These are phyloP conservation scores for Drymonia ruficornis DNA, from an alignment of 2,888 invertebrate genomes.

Conservation along the genomic window DNA sequence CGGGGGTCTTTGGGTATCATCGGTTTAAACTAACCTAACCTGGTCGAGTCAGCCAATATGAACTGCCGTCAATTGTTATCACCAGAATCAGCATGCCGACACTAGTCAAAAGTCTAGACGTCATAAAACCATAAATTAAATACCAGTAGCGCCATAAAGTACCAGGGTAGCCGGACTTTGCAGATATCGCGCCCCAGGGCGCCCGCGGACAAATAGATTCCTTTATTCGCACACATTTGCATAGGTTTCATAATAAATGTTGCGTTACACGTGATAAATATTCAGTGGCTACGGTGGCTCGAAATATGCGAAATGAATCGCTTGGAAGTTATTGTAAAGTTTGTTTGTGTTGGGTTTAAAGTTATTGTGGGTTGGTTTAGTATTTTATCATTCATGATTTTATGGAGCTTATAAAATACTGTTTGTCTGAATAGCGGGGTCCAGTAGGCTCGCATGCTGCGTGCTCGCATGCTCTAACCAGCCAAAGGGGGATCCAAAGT, in stretches of 20 bases:
- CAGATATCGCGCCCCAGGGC: slow-evolving; percentile 24
- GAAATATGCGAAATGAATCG: slow-evolving; percentile 36
- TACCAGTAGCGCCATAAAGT: background rate
- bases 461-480: no score
- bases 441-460: no score
- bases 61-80: no score
- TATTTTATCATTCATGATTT: background rate
- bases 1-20: no score
- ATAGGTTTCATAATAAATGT: slow-evolving; percentile 45
- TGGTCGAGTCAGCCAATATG: no score
- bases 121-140: background rate
- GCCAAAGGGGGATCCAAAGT: no score
- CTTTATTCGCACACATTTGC: slow-evolving; percentile 40
- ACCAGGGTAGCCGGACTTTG: slow-evolving; percentile 22
- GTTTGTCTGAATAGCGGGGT: no score
- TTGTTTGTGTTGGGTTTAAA: slow-evolving; percentile 1
- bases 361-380: background rate
- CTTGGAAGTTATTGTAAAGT: slow-evolving; percentile 21
- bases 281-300: slow-evolving; percentile 32
- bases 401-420: background rate
- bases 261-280: slow-evolving; percentile 38
- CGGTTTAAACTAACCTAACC: no score
- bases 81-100: no score
- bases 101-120: background rate
- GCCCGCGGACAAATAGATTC: slow-evolving; percentile 35